Base-by-base conservation (phyloP, 2,888 invertebrate genomes). In the Branchellion lobata region DNA sequence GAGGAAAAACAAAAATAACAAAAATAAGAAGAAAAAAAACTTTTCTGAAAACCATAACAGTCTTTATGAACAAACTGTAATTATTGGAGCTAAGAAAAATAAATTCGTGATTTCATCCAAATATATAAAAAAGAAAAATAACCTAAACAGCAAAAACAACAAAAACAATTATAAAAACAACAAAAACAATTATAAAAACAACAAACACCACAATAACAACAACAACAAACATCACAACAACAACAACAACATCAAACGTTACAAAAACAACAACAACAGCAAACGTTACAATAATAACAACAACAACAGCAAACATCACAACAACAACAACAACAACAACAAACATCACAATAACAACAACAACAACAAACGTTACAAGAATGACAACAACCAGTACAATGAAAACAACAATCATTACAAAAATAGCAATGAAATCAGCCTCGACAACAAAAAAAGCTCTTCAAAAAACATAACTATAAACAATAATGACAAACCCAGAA, bases 141-240 rank as follows among this genome's bases (percentile, higher is more conserved):
- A 8, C 14, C 40, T 1, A 34, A 72, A 34, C 33, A 34, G n/a
- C 72, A 34, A 24, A 1, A 72, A 33, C 31, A 72, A 72, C n/a
- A 8, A n/a, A 2, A 27, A 2, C 34, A 21, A 33, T 53, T 24
- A 57, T 1, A 27, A 14, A 0, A 1, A 47, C 75, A 75, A n/a
- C 51, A 75, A 34, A n/a, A 75, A 47, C 75, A 75, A 8, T 75
- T 51, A 29, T 51, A 40, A 75, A 21, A 27, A 53, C n/a, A 8
- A 27, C 34, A 27, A 3, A 2, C 11, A 71, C 3, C 8, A 5
- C n/a, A 27, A 8, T 71, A 21, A 27, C 8, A 31, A 5, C 31
- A 71, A n/a, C n/a, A 27, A 65, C 3, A 29, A 11, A 3, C 3
- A 29, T 5, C 3, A 29, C 8, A n/a, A 29, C 8, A 27, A 29